Base-by-base conservation (phyloP, 2,797 vertebrate genomes). In the Danio albolineatus region DNA sequence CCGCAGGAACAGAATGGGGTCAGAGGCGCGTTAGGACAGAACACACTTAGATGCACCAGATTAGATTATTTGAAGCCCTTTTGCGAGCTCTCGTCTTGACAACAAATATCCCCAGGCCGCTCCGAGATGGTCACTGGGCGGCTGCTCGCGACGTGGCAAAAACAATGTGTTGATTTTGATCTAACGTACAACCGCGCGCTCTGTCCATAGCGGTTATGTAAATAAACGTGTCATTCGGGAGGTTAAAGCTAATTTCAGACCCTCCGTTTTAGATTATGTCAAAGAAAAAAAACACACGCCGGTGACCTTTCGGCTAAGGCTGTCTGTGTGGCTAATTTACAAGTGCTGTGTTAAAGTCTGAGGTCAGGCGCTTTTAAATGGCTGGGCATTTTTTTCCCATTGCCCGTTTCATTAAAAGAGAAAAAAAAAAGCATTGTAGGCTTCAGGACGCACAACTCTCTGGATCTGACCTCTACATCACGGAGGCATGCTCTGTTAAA, bases 1-100 rank as follows among this genome's bases (percentile, higher is more conserved):
- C 81, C 61, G 61, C 72, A 64, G 12, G 74, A 89, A 88, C 87
- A 88, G 88, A 90, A 90, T 88, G 89, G 83, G 89, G 88, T 90
- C 89, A 89, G 82, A 76, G 78, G 76, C 75, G 78, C 70, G 87
- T 86, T 88, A 85, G 82, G 80, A 84, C 77, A 79, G 69, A 83
- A 83, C 77, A 75, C 83, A 70, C 73, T 82, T 81, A 86, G 82
- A 85, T 87, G 82, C 81, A 82, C 83, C 53, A 87, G 88, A 90
- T 89, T 85, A 87, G 84, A 88, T 88, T 87, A 86, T 87, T 84
- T 81, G 66, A 86, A 83, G 78, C 74, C 74, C 53, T 87, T 85
- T 82, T 65, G 84, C 21, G 71, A 83, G 71, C 83, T 85, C 82
- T 82, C 87, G 69, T 84, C 87, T 84, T 88, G 87, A 89, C 88